Conservation (phyloP, 92 coral and sea anemone genomes). For the Palythoa grandiflora region DNA sequence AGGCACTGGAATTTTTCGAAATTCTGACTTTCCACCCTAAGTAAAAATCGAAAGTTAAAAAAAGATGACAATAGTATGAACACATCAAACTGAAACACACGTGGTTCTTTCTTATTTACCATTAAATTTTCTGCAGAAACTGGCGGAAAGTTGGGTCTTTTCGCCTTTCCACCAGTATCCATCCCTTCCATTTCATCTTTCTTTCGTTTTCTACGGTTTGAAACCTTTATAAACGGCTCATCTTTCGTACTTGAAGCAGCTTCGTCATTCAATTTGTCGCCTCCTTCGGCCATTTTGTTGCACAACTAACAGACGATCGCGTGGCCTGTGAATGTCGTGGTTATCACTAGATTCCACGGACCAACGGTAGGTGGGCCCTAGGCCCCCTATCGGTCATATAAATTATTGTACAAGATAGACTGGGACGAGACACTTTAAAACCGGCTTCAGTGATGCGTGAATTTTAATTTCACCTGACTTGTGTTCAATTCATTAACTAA, state of each 20-base stretch:
- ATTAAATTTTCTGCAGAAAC: slow-evolving; percentile 85
- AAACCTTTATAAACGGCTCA: slow-evolving; percentile 76
- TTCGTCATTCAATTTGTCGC: slow-evolving; percentile 49
- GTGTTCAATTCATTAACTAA: too few relatives aligned
- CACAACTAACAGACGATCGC: neutral
- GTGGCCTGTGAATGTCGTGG: too few relatives aligned
- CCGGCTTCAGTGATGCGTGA: too few relatives aligned
- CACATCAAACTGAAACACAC: neutral
- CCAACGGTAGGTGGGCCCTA: too few relatives aligned
- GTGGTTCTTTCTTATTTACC: slow-evolving; percentile 55
- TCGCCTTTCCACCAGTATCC: slow-evolving; percentile 78
- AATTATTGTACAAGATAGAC: too few relatives aligned
- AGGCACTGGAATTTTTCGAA: slow-evolving; percentile 92
- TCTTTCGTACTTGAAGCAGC: slow-evolving; percentile 49
- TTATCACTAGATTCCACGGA: too few relatives aligned
- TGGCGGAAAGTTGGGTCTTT: slow-evolving; percentile 94
- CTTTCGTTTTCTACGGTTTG: slow-evolving; percentile 85
- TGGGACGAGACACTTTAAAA: too few relatives aligned
- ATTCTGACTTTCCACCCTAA: slow-evolving; percentile 88
- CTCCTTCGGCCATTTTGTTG: slow-evolving; percentile 81
- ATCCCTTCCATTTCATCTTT: slow-evolving; percentile 83
- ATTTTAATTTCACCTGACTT: too few relatives aligned
- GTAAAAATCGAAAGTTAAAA: neutral
- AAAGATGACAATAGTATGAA: neutral
- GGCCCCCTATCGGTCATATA: too few relatives aligned